Base-by-base conservation (phyloP, 2,797 vertebrate species). In the Onychomys leucogaster region DNA sequence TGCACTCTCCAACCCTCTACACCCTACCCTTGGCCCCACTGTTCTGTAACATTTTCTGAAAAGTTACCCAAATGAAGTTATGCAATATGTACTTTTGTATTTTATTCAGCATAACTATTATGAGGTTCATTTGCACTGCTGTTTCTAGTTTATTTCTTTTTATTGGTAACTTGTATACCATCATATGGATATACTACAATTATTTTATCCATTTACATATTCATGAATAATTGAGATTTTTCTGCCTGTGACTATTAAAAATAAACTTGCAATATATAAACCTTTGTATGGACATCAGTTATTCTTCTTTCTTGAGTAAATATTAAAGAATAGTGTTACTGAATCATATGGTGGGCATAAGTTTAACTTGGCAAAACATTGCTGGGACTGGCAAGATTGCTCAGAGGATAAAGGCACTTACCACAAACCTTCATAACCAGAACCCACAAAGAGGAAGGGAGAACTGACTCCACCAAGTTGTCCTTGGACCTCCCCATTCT, bases 191-290 rank as follows among this genome's bases (percentile, higher is more conserved):
- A 81, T 37, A 34, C 14, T 73, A 91, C 9, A 59, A 76, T 95
- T 85, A 81, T 25, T 95, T 93, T 76, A 92, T 55, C 34, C 59
- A 89, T 76, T 92, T 75, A 94, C n/a, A 61, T 84, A 43, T 75
- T 92, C 57, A 69, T 41, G 32, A 46, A 16, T 59, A 86, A 81
- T 69, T 92, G 41, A 57, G 14, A 63, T 61, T 91, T 91, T 82
- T 83, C 69, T 91, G 11, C 41, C 90, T 80, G 89, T 75, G 34
- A 43, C 12, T 89, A 89, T 94, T 59, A 52, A 46, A 65, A 83
- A 86, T 85, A 57, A 89, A 90, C 32, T 34, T 82, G 57, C 81
- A 76, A 90, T 32, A 19, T 16, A 25, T 19, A 69, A 55, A 49
- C 41, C n/a, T 52, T 82, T 92, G 25, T 83, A 71, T 78, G 46